Evolutionary conservation across 2,113 vertebrate species (phyloP).

Genomic region (Setophaga coronata): DNA sequence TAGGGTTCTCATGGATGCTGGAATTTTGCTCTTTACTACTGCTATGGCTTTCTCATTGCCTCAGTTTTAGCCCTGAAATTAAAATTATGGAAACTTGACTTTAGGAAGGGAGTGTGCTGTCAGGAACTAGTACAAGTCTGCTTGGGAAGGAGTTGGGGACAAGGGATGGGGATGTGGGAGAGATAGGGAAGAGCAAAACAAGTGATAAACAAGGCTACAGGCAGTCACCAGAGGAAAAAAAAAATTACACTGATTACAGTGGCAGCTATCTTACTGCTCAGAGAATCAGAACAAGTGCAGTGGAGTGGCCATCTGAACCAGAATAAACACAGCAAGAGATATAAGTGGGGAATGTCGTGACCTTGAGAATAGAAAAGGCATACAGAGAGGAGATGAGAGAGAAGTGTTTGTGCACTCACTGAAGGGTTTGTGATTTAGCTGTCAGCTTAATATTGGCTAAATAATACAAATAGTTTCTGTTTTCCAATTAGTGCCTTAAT

Average conservation of each 20-base stretch:
- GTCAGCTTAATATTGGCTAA: background rate
- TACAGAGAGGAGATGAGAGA: background rate
- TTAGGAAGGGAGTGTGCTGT: background rate
- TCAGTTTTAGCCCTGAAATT: background rate
- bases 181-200: background rate
- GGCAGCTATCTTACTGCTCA: background rate
- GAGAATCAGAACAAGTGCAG: background rate
- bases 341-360: background rate
- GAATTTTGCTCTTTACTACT: background rate
- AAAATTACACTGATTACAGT: background rate
- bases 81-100: background rate
- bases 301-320: background rate
- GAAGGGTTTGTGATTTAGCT: background rate
- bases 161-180: fast-evolving
- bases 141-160: fast-evolving
- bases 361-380: background rate
- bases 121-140: background rate
- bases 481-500: background rate
- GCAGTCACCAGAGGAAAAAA: background rate
- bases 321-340: background rate
- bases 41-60: background rate
- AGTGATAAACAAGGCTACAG: background rate
- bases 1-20: fast-evolving
- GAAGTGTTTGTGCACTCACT: background rate
- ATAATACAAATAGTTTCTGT: background rate